These are phyloP conservation scores for rat (Rattus norvegicus) DNA, from an alignment of 2,113 vertebrate genomes.

Conservation along the genomic window DNA sequence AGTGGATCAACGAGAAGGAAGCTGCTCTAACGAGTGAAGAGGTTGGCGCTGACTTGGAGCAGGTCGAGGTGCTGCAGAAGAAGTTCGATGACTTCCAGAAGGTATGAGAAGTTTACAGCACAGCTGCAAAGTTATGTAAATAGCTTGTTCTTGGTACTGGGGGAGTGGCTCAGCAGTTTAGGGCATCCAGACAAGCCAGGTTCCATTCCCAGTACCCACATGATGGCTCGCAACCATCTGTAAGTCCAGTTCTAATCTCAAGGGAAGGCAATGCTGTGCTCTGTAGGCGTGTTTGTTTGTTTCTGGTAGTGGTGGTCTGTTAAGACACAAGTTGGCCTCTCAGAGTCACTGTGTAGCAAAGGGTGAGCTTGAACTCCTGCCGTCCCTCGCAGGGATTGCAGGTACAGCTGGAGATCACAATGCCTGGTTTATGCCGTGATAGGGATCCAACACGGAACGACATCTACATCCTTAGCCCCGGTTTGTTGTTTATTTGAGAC, in stretches of 20 bases:
- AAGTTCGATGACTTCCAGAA: conserved; percentile 99
- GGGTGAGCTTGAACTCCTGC: background rate
- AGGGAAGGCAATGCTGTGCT: background rate
- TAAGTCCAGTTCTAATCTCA: background rate
- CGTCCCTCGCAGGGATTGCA: background rate
- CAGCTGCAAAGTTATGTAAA: background rate
- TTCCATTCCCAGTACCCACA: background rate
- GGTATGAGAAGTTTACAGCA: conserved; percentile 81
- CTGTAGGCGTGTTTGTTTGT: background rate
- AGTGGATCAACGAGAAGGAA: conserved; percentile 99
- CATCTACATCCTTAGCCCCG: background rate
- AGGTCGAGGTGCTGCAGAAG: conserved; percentile 99
- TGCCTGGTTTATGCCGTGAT: no score
- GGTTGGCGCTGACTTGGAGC: conserved; percentile 97
- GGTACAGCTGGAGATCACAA: background rate
- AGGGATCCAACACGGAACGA: background rate
- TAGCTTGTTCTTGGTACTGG: background rate
- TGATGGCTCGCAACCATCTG: background rate
- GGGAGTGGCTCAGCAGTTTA: background rate
- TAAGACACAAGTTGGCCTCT: background rate
- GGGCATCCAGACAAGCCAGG: background rate
- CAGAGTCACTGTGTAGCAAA: background rate
- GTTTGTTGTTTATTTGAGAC: background rate
- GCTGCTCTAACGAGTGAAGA: conserved; percentile 94
- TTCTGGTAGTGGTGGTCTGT: background rate